Percentiles rank a stretch among this genome's conserved stretches.
Conservation (phyloP, 2,888 invertebrate genomes). For the Cremastinae sp. region DNA sequence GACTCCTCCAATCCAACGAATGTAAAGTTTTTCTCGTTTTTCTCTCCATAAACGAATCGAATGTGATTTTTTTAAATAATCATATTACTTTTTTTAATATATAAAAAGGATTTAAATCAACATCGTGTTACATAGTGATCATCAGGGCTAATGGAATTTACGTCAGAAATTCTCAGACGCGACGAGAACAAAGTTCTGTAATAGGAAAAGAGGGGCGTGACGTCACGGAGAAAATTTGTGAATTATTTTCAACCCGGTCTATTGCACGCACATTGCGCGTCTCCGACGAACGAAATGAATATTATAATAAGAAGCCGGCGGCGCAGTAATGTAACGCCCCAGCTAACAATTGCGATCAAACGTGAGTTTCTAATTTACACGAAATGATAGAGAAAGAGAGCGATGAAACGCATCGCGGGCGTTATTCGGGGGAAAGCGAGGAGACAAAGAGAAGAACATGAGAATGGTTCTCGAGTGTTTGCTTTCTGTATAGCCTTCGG, state of each 20-base stretch:
- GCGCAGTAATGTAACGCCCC: slow-evolving; percentile 30
- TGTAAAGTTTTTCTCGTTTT: too few species aligned
- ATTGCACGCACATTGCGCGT: not conserved
- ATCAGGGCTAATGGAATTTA: too few species aligned
- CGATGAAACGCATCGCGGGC: not conserved
- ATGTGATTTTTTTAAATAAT: too few species aligned
- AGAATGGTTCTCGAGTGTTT: slow-evolving; percentile 42
- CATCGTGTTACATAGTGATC: too few species aligned
- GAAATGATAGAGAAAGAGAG: slow-evolving; percentile 17
- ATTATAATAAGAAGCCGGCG: slow-evolving; percentile 14
- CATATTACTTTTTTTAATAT: too few species aligned
- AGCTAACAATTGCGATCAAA: slow-evolving; percentile 46
- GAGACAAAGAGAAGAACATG: slow-evolving; percentile 13
- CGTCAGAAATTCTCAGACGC: not conserved
- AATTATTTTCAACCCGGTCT: slow-evolving; percentile 9
- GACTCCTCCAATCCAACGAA: too few species aligned
- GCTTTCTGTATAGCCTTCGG: slow-evolving; percentile 45
- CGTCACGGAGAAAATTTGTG: not conserved
- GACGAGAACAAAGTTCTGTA: not conserved
- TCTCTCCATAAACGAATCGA: too few species aligned
- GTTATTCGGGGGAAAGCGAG: not conserved
- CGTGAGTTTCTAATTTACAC: slow-evolving; percentile 49
- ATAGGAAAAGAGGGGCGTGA: not conserved
- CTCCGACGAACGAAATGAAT: slow-evolving; percentile 27
- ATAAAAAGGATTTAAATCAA: too few species aligned